Conservation (phyloP, 2,113 vertebrate species). For the Vulpes lagopus region DNA sequence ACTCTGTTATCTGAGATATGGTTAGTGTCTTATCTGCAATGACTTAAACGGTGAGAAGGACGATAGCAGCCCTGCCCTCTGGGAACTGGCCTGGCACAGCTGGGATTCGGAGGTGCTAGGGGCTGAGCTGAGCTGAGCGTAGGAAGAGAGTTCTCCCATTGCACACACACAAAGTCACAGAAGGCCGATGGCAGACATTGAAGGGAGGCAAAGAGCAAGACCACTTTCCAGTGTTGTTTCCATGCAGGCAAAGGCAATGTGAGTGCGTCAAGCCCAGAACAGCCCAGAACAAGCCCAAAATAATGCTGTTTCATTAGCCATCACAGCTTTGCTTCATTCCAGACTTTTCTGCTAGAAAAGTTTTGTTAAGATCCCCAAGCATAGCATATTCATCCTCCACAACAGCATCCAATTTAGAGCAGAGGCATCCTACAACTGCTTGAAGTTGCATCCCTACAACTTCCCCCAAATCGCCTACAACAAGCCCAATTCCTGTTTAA, state of each 20-base stretch:
- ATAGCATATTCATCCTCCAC: too few species aligned
- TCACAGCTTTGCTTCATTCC: not conserved
- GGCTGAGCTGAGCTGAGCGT: not conserved
- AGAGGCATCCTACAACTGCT: not conserved
- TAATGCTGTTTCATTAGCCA: not conserved
- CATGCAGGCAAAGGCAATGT: not conserved
- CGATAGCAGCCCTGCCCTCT: not conserved
- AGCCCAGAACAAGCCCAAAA: too few species aligned
- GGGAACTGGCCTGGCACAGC: not conserved
- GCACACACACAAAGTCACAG: not conserved
- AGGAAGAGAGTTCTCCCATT: not conserved
- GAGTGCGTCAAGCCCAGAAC: not conserved
- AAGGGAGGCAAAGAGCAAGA: not conserved
- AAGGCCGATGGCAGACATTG: not conserved
- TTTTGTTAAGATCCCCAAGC: not conserved
- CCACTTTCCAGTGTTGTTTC: not conserved
- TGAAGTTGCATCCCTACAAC: not conserved
- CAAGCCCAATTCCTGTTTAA: not conserved
- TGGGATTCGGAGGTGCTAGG: not conserved
- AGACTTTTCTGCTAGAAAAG: not conserved
- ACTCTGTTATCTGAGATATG: not conserved
- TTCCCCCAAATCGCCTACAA: not conserved
- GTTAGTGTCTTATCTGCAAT: not conserved
- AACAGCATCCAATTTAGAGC: not conserved
- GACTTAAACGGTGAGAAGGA: not conserved